These are phyloP conservation scores for Ciconia stormi DNA, from an alignment of 2,113 vertebrate species.

Conservation along the genomic window DNA sequence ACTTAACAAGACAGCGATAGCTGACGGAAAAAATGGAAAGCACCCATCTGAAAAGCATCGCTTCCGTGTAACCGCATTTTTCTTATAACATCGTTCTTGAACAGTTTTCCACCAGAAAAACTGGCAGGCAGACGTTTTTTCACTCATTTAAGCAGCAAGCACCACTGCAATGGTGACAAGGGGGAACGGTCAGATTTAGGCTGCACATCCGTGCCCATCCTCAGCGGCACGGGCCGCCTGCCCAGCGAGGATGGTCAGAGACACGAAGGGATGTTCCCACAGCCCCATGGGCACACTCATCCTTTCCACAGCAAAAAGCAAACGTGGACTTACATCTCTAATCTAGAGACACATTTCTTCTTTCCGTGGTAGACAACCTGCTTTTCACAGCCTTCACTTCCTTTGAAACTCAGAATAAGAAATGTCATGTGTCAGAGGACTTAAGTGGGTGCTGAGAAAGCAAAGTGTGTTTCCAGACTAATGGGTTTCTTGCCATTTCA, in stretches of 20 bases:
- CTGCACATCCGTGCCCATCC: not conserved
- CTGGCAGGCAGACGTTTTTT: not conserved
- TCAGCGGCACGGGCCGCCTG: not conserved
- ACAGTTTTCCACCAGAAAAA: not conserved
- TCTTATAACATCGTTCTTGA: not conserved
- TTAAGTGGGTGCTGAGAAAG: not conserved
- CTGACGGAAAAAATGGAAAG: not conserved
- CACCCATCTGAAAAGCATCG: not conserved
- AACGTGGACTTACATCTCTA: not conserved
- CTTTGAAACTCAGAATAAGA: not conserved
- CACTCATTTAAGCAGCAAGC: not conserved
- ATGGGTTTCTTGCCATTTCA: not conserved
- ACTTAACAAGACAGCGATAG: not conserved
- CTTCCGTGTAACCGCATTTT: not conserved
- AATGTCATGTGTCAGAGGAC: not conserved
- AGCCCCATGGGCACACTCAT: not conserved
- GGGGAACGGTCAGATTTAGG: not conserved
- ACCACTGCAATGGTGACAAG: not conserved
- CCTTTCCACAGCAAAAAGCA: not conserved
- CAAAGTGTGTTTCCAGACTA: not conserved
- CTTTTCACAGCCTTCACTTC: not conserved
- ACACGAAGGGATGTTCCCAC: not conserved
- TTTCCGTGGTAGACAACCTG: not conserved
- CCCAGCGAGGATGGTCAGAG: fast-evolving
- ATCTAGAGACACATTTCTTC: not conserved